Evolutionary conservation across 2,797 vertebrate genomes (phyloP), one percentile per base, ranked within the genome.

Genomic region (Sebastes kiyomatsui): DNA sequence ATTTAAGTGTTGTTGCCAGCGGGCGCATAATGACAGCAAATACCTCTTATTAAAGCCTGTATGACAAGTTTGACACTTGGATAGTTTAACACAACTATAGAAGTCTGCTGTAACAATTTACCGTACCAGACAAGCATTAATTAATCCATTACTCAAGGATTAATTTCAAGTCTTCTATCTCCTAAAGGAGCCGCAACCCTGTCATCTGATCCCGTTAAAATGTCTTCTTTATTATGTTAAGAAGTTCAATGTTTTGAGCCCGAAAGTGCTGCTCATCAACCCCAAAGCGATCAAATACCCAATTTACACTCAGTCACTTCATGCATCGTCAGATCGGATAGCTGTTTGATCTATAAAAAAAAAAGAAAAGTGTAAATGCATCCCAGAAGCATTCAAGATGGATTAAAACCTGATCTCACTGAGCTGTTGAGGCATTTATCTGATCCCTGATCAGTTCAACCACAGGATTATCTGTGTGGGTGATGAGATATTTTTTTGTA

Each of bases 21-120:
- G 3, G 65, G 68, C 55, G 35, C 73, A 25, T 13, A 3, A 2
- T 81, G 80, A 72, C 65, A 28, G 25, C 38, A 87, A 85, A 86
- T 80, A 81, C 56, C 42, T 62, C 78, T 55, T 46, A 46, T 46
- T 12, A 27, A n/a, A 38, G 60, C 22, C 69, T 4, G 28, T 33
- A 52, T 27, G 59, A 60, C 23, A 54, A 67, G n/a, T 65, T 32
- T 42, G 49, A 79, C 32, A 25, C 58, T 25, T 56, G 4, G 52
- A 77, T 3, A 68, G 30, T 77, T 72, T 67, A 58, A 67, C 62
- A 49, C 56, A 54, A 18, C 56, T 46, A 12, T 4, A 42, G 22
- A 81, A 23, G n/a, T 49, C 60, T 65, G 59, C 33, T 54, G 22
- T 25, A 16, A 16, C 38, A n/a, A 20, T 67, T 74, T 14, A 56